phyloP scores from a whole-genome alignment of 1,140 invertebrate species.

The Probaryconus sp. region DNA sequence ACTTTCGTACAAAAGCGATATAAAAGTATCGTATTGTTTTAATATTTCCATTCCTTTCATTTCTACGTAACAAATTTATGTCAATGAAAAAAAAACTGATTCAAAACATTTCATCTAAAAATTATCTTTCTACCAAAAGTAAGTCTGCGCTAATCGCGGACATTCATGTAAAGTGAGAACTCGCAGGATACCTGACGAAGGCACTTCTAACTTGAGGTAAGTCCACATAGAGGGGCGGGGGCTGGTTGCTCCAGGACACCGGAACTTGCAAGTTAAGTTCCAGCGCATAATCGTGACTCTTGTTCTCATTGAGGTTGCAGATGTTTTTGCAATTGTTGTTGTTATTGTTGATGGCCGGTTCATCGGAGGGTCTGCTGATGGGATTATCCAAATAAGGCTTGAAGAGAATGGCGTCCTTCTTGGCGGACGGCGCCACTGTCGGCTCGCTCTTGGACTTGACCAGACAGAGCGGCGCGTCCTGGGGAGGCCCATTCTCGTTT shows the following conservation, averaged over 20 bases:
- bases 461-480: slow-evolving; percentile 74
- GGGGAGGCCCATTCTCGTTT: slow-evolving; percentile 54
- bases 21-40: too few species aligned
- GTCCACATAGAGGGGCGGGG: slow-evolving; percentile 54
- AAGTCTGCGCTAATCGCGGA: slow-evolving; percentile 1
- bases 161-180: slow-evolving; percentile 59
- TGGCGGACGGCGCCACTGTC: slow-evolving; percentile 63
- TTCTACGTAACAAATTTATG: too few species aligned
- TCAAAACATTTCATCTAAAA: too few species aligned
- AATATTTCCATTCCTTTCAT: too few species aligned
- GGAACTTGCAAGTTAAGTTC: slow-evolving; percentile 72
- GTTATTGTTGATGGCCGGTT: slow-evolving; percentile 64
- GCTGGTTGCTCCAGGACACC: slow-evolving; percentile 64
- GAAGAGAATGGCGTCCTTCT: slow-evolving; percentile 80
- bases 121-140: slow-evolving; percentile 37
- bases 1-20: too few species aligned
- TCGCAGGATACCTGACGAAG: slow-evolving; percentile 73
- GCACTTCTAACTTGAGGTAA: slow-evolving; percentile 69
- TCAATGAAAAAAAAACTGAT: too few species aligned
- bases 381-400: slow-evolving; percentile 83
- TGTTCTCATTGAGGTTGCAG: slow-evolving; percentile 70
- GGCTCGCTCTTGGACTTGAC: slow-evolving; percentile 72
- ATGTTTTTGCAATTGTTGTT: slow-evolving; percentile 71
- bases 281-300: slow-evolving; percentile 65
- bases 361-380: slow-evolving; percentile 70